Evolutionary conservation across 64 coral and sea anemone genomes (phyloP).

Genomic region (Platygyra sinensis): DNA sequence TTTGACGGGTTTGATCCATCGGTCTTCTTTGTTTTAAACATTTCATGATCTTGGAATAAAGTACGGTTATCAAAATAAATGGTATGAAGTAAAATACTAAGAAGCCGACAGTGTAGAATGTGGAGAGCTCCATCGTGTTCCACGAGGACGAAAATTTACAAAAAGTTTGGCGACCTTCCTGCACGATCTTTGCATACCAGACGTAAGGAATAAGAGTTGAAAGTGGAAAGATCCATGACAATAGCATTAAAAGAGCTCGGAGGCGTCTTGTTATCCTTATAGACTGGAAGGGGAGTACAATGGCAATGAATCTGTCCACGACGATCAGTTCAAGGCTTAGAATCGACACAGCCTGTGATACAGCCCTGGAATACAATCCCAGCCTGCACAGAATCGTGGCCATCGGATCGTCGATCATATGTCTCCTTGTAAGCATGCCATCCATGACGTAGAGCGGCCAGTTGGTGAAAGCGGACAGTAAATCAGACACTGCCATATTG

Average conservation of each 20-base stretch:
- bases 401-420: not conserved
- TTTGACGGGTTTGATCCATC: not conserved
- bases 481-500: not conserved
- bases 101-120: not conserved
- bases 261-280: not conserved
- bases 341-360: not conserved
- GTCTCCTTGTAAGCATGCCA: not conserved
- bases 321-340: not conserved
- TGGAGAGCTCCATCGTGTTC: not conserved
- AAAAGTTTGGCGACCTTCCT: not conserved
- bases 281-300: not conserved
- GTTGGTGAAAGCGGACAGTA: not conserved
- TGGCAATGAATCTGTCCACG: not conserved
- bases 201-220: not conserved
- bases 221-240: not conserved
- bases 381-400: not conserved
- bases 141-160: not conserved
- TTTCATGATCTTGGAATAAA: not conserved
- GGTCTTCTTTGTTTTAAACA: not conserved
- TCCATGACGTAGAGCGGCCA: not conserved
- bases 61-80: not conserved
- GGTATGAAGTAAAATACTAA: not conserved
- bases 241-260: not conserved
- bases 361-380: not conserved
- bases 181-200: not conserved